phyloP scores from a whole-genome alignment of 2,113 vertebrate genomes.

The Callithrix jacchus region DNA sequence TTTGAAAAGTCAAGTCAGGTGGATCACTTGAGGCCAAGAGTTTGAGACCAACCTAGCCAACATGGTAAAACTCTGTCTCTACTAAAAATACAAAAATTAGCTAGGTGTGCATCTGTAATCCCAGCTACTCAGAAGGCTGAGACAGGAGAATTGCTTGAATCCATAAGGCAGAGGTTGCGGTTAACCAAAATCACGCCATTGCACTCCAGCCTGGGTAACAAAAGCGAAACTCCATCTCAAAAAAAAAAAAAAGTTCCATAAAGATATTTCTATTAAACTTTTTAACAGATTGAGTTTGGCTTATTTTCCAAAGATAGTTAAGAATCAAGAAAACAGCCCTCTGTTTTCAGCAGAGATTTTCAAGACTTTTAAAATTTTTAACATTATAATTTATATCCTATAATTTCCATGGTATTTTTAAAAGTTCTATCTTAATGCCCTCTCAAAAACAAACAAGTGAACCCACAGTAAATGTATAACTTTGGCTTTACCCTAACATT shows the following conservation, averaged over 20 bases:
- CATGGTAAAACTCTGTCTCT: too few species aligned
- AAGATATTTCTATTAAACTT: background rate
- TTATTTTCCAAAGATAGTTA: slow-evolving; percentile 32
- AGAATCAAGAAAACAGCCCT: background rate
- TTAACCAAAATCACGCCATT: too few species aligned
- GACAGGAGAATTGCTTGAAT: too few species aligned
- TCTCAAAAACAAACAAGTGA: slow-evolving; percentile 52
- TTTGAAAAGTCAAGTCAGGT: too few species aligned
- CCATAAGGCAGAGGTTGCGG: too few species aligned
- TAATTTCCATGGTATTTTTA: slow-evolving; percentile 55
- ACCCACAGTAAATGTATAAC: slow-evolving; percentile 10
- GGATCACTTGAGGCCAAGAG: too few species aligned
- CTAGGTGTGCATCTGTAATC: too few species aligned
- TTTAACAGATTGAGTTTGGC: background rate
- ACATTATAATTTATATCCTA: slow-evolving; percentile 39
- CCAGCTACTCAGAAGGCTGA: too few species aligned
- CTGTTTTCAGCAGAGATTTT: background rate
- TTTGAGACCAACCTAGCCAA: too few species aligned
- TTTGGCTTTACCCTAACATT: slow-evolving; percentile 26
- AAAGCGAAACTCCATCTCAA: too few species aligned
- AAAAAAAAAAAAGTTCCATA: background rate
- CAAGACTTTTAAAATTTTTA: background rate
- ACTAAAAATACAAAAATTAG: too few species aligned
- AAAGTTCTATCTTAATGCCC: slow-evolving; percentile 14
- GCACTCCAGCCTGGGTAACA: too few species aligned